These are phyloP conservation scores for Strigops habroptila DNA, from an alignment of 2,113 vertebrate species.

Conservation along the genomic window DNA sequence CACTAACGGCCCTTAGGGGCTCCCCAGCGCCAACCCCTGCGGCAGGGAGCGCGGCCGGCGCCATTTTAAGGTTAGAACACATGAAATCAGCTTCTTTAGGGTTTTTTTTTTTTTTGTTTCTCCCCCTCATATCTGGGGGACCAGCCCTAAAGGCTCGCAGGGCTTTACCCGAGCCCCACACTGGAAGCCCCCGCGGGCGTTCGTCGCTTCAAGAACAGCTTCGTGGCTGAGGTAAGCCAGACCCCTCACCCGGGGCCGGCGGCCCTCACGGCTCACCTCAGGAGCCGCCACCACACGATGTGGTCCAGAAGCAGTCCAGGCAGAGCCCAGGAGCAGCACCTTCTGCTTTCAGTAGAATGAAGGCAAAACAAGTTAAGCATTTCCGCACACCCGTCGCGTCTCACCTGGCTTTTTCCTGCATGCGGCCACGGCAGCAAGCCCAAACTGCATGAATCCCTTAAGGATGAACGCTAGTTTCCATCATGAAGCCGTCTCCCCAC, in stretches of 20 bases:
- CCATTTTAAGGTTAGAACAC: not conserved
- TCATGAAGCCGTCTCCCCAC: fast-evolving
- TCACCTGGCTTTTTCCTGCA: not conserved
- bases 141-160: not conserved
- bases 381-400: fast-evolving
- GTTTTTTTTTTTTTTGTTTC: too few relatives aligned
- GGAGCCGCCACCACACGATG: fast-evolving
- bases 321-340: not conserved
- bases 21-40: not conserved
- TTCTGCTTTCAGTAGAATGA: fast-evolving
- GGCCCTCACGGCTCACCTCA: not conserved
- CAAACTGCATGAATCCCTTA: fast-evolving
- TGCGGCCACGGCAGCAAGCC: fast-evolving
- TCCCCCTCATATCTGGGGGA: too few relatives aligned
- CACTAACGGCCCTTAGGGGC: not conserved
- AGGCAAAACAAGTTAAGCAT: fast-evolving
- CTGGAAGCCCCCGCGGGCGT: fast-evolving
- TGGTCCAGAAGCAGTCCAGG: fast-evolving
- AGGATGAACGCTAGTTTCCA: fast-evolving
- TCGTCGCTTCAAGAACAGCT: not conserved
- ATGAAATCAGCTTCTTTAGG: too few relatives aligned
- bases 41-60: not conserved
- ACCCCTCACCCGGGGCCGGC: not conserved
- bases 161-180: too few relatives aligned
- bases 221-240: not conserved